These are phyloP conservation scores for Lasius fuliginosus DNA, from an alignment of 2,888 invertebrate genomes.

Conservation along the genomic window DNA sequence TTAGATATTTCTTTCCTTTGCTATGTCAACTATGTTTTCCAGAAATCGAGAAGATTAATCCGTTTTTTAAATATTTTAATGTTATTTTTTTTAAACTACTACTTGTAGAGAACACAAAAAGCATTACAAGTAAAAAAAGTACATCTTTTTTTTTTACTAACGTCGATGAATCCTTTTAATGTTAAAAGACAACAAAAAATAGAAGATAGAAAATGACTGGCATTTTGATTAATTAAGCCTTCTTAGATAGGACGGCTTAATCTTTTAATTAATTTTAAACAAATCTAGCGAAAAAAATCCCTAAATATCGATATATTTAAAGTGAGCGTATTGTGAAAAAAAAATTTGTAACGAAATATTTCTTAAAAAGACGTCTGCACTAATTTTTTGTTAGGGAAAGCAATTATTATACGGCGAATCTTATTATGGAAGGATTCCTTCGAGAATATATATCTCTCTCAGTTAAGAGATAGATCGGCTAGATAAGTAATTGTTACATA, in stretches of 20 bases:
- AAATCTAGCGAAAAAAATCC: background rate
- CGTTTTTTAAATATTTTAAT: background rate
- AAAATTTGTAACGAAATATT: background rate
- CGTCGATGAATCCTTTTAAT: background rate
- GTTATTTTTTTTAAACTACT: background rate
- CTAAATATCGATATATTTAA: background rate
- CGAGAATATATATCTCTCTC: conserved; percentile 9
- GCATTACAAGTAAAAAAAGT: background rate
- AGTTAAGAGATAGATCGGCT: background rate
- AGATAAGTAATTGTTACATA: conserved; percentile 17
- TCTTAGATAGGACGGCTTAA: background rate
- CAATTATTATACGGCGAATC: conserved; percentile 2
- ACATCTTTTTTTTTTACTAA: background rate
- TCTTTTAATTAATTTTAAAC: background rate
- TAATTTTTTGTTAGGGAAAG: background rate
- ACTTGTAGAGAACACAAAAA: background rate
- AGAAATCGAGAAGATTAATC: background rate
- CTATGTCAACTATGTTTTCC: conserved; percentile 12
- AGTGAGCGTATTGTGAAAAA: background rate
- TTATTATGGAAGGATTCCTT: background rate
- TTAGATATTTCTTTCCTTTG: conserved; percentile 14
- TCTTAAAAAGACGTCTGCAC: background rate
- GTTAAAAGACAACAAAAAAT: background rate
- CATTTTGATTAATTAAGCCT: background rate
- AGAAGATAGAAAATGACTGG: background rate